Evolutionary conservation across 2,797 vertebrate species (phyloP), one percentile per base, ranked within the genome.

Genomic region (Sebastes umbrosus): DNA sequence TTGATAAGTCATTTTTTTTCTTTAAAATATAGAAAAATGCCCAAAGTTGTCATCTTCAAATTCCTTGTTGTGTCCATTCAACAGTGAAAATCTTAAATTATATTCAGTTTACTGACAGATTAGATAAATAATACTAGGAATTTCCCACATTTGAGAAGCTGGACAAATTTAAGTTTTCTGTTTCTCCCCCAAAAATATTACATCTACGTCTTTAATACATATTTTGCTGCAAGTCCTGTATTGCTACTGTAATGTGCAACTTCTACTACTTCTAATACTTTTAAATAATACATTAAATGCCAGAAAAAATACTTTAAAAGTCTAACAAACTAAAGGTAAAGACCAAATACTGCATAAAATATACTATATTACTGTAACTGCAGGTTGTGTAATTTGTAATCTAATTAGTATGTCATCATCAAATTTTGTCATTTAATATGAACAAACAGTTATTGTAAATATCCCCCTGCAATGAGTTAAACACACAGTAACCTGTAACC

Each of bases 1-100:
- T 39, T 39, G 12, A 39, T 39, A 39, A 1, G 1, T n/a, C 2
- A 0, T 1, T 14, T 68, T 46, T 60, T 34, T 59, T 8, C 14
- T 3, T 7, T 27, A 22, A 59, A 29, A 60, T 43, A 43, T 14
- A 6, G 43, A 46, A 46, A 43, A 46, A 46, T 46, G 14, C 14
- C 43, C 14, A 0, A 39, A 25, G 2, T 1, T 29, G 11, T 4
- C 2, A 0, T 46, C 36, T 31, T 1, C 2, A n/a, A 39, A 60
- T 43, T 31, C 13, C 0, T 60, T 34, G 6, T 62, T 50, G 24
- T 64, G 4, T 73, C 1, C 18, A 1, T 46, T 1, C 25, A 27
- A 24, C 20, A 54, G 9, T n/a, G 1, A 4, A 36, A 63, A 36
- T 24, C 5, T 4, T 14, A 58, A 39, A 29, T 27, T 31, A 36